Conservation (phyloP, 2,797 vertebrate species). For the Gastrophryne carolinensis region DNA sequence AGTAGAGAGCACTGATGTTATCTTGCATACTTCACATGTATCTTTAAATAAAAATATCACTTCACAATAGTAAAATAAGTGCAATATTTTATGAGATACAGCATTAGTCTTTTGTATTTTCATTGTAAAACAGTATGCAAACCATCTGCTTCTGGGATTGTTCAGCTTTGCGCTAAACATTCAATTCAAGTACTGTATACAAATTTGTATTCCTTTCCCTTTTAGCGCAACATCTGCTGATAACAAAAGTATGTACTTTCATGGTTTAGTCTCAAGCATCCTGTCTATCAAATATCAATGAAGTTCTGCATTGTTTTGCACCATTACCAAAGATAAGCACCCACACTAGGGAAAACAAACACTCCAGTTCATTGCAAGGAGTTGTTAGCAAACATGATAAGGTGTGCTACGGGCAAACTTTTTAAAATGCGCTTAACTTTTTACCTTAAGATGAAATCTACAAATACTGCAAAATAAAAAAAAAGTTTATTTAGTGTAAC, state of each 20-base stretch:
- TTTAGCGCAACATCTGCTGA: conserved; percentile 61
- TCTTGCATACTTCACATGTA: neutral
- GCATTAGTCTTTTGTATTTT: conserved; percentile 48
- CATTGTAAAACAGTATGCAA: conserved; percentile 59
- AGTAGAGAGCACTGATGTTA: no score
- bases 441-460: no score
- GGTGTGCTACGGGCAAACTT: no score
- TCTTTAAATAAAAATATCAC: neutral
- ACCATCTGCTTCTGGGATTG: conserved; percentile 67
- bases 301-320: conserved; percentile 57
- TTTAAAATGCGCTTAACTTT: no score
- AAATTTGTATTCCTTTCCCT: conserved; percentile 62
- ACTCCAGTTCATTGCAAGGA: conserved; percentile 51
- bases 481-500: no score
- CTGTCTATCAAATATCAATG: conserved; percentile 66
- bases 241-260: conserved; percentile 55
- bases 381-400: conserved; percentile 48
- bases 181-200: conserved; percentile 59
- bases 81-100: conserved; percentile 27
- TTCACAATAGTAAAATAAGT: conserved; percentile 19
- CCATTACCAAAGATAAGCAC: conserved; percentile 54
- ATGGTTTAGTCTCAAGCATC: conserved; percentile 58
- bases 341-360: conserved; percentile 59
- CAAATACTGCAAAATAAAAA: no score
- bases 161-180: conserved; percentile 65